These are phyloP conservation scores for Spinus olivaceus DNA, from an alignment of 2,797 vertebrate genomes.

Conservation along the genomic window DNA sequence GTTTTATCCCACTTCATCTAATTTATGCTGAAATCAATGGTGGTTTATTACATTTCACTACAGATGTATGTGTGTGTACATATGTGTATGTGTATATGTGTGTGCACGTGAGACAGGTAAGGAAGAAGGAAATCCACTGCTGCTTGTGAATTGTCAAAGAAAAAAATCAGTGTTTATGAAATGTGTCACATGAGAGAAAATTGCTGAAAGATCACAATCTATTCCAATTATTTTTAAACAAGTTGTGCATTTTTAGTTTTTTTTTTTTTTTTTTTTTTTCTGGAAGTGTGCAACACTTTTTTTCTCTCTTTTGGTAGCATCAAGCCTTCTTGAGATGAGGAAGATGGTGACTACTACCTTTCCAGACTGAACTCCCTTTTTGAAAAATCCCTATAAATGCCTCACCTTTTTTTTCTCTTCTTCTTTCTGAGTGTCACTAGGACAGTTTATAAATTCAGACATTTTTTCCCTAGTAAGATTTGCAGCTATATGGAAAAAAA, in stretches of 20 bases:
- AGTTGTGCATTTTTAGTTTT: neutral
- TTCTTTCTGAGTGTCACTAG: neutral
- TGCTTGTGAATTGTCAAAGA: neutral
- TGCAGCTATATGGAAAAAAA: neutral
- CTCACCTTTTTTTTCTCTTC: neutral
- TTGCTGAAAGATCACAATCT: neutral
- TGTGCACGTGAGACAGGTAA: neutral
- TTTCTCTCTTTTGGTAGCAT: neutral
- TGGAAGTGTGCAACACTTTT: accelerated
- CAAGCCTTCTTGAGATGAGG: neutral
- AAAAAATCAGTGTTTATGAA: neutral
- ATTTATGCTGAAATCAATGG: neutral
- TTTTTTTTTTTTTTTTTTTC: neutral
- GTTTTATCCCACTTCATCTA: neutral
- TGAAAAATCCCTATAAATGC: neutral
- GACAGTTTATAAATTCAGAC: neutral
- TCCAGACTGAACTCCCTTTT: neutral
- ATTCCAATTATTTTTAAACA: neutral
- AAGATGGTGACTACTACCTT: neutral
- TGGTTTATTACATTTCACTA: neutral
- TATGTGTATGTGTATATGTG: neutral
- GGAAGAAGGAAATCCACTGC: neutral
- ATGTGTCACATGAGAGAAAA: neutral
- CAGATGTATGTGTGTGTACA: neutral
- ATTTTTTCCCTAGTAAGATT: neutral